These are phyloP conservation scores for Drosophila lacicola DNA, from an alignment of 2,888 invertebrate species.

Conservation along the genomic window DNA sequence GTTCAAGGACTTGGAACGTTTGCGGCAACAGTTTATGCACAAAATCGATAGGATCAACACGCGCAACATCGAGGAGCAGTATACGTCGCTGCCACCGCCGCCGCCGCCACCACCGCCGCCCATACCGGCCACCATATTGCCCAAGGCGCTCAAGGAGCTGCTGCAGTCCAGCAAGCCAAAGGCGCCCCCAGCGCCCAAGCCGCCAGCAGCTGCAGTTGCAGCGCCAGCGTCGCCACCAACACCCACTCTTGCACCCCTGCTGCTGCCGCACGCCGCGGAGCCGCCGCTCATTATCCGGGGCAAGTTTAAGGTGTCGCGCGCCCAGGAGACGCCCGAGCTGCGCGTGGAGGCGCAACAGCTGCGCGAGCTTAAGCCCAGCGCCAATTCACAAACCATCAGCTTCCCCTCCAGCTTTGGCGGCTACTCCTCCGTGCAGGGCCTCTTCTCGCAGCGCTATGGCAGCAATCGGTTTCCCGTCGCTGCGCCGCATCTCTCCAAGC, in stretches of 20 bases:
- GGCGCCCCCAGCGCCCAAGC: conserved; percentile 5
- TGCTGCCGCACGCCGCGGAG: conserved; percentile 47
- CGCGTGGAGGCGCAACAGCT: conserved; percentile 82
- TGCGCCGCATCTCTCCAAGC: conserved; percentile 90
- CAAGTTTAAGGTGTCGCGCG: conserved; percentile 87
- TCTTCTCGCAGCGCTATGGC: conserved; percentile 86
- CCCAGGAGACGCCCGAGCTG: conserved; percentile 81
- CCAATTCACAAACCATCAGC: conserved; percentile 89
- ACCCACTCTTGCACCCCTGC: background rate
- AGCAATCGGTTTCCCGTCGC: conserved; percentile 71
- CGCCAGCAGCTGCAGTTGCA: conserved; percentile 1
- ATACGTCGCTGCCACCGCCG: conserved; percentile 66
- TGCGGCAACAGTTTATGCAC: conserved; percentile 84
- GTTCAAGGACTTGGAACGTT: conserved; percentile 82
- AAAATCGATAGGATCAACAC: conserved; percentile 84
- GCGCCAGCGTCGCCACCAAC: background rate
- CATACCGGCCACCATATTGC: conserved; percentile 83
- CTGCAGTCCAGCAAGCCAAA: conserved; percentile 65
- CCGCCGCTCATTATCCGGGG: conserved; percentile 84
- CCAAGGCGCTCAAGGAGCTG: conserved; percentile 80
- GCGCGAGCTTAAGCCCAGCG: conserved; percentile 72
- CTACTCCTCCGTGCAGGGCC: conserved; percentile 87
- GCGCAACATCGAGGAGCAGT: conserved; percentile 81
- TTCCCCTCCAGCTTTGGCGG: conserved; percentile 88
- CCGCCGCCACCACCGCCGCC: conserved; percentile 80